Evolutionary conservation across 1,140 invertebrate species (phyloP), one percentile per base, ranked within the genome.

Genomic region (Rhagoletis pomonella): DNA sequence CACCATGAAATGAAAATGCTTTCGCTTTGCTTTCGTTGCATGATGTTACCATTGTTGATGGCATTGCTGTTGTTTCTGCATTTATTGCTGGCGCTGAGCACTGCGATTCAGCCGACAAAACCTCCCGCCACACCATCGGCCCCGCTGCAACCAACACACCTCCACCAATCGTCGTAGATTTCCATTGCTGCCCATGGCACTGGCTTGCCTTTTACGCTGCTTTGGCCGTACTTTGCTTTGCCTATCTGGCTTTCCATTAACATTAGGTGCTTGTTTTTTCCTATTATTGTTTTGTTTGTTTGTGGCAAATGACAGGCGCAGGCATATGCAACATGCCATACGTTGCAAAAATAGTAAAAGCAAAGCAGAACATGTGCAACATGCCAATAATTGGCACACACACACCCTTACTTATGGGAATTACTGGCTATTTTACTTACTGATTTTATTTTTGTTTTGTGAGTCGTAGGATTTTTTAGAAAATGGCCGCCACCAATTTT

Each of bases 221-320:
- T 73, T 73, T 73, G 69, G 14, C 5, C 39, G 47, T 47, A 19
- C 17, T 55, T 55, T 55, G 73, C 73, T 81, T 81, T 81, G 73
- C 47, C 73, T 81, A 81, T 55, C 47, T 81, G 44, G 47, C n/a
- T 19, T 81, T 81, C 73, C 42, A 81, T 81, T 81, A 55, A n/a
- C 44, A 19, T 42, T 55, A 19, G 14, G n/a, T 81, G 73, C 17
- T 81, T 58, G 10, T 81, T 55, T 81, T 81, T 81, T 19, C 6
- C 47, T 81, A 29, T 55, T 81, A 55, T 50, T 50, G n/a, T 55
- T 81, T 17, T 47, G 47, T 81, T 81, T 81, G 44, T 81, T 50
- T 81, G 47, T 81, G 73, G 73, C n/a, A 81, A 81, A 81, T 81
- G 73, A 81, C 73, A 81, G 73, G 73, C 73, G 14, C 47, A 81